Evolutionary conservation across 2,888 invertebrate species (phyloP).

Genomic region (Zygothrica quintamaculata): DNA sequence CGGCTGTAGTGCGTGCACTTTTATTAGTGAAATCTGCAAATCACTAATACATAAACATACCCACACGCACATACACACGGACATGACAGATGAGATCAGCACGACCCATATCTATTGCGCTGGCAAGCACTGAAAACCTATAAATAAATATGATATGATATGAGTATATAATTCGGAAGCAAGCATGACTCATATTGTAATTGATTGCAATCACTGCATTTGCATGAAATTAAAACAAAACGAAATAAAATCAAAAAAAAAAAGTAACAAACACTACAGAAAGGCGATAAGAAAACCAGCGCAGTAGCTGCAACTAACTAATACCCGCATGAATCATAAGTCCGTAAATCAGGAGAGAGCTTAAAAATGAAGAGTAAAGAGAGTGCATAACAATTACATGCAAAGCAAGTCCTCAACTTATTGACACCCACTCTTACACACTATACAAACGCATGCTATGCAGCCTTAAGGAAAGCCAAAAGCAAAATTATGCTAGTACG

Average conservation of each 20-base stretch:
- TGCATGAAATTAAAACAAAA: background rate
- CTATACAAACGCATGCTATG: slow-evolving; percentile 15
- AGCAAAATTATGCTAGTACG: slow-evolving; percentile 54
- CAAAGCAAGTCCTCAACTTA: slow-evolving; percentile 44
- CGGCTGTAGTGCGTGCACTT: slow-evolving; percentile 46
- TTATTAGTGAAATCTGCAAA: slow-evolving; percentile 52
- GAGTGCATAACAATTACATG: slow-evolving; percentile 7
- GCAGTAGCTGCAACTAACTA: slow-evolving; percentile 13
- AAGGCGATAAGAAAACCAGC: slow-evolving; percentile 12
- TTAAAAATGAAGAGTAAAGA: slow-evolving; percentile 1
- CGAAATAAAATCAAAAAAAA: background rate
- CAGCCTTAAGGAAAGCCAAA: slow-evolving; percentile 16
- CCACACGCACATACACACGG: background rate
- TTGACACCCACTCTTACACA: slow-evolving; percentile 31
- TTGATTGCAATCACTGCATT: slow-evolving; percentile 8
- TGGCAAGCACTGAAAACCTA: slow-evolving; percentile 19
- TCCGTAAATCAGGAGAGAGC: slow-evolving; percentile 1
- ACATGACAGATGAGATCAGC: slow-evolving; percentile 40
- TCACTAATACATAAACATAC: slow-evolving; percentile 8
- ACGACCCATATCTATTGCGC: slow-evolving; percentile 26
- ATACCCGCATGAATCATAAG: slow-evolving; percentile 22
- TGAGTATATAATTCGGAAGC: slow-evolving; percentile 18
- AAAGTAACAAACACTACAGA: too few relatives aligned
- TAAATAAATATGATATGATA: slow-evolving; percentile 42
- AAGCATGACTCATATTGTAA: slow-evolving; percentile 30